These are phyloP conservation scores for Triplophysa yarkandensis DNA, from an alignment of 2,797 vertebrate species.

Conservation along the genomic window DNA sequence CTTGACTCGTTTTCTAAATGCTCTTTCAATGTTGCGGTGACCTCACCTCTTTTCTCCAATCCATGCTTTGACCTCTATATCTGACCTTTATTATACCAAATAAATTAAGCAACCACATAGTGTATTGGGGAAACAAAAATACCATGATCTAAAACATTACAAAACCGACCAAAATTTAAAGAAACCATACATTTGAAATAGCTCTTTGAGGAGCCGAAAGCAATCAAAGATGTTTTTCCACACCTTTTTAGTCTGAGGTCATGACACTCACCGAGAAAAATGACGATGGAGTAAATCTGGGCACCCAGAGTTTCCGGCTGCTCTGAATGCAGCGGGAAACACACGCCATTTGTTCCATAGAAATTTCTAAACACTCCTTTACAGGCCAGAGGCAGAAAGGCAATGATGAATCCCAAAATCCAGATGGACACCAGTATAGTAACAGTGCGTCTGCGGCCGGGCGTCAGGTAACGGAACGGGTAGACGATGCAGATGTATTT, in stretches of 20 bases:
- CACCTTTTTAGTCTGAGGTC: background rate
- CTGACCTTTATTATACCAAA: slow-evolving; percentile 40
- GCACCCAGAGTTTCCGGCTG: slow-evolving; percentile 88
- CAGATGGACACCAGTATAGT: slow-evolving; percentile 88
- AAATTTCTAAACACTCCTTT: slow-evolving; percentile 92
- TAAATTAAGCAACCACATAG: slow-evolving; percentile 19
- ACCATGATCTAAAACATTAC: background rate
- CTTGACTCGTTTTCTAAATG: background rate
- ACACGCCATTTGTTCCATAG: slow-evolving; percentile 95
- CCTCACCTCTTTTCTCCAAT: background rate
- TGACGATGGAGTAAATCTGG: slow-evolving; percentile 91
- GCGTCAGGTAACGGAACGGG: slow-evolving; percentile 91
- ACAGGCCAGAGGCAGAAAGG: slow-evolving; percentile 87
- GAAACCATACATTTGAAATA: background rate
- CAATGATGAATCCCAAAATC: slow-evolving; percentile 87
- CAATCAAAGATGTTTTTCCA: background rate
- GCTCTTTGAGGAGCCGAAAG: background rate
- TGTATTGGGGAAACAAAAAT: background rate
- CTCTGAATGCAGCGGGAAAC: slow-evolving; percentile 95
- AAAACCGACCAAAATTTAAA: background rate
- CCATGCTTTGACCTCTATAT: slow-evolving; percentile 6
- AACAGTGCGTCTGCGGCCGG: slow-evolving; percentile 86
- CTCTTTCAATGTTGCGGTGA: background rate
- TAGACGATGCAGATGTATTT: slow-evolving; percentile 98
- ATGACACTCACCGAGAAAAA: slow-evolving; percentile 86